Conservation (phyloP, 2,113 vertebrate species). For the Pseudonaja textilis region DNA sequence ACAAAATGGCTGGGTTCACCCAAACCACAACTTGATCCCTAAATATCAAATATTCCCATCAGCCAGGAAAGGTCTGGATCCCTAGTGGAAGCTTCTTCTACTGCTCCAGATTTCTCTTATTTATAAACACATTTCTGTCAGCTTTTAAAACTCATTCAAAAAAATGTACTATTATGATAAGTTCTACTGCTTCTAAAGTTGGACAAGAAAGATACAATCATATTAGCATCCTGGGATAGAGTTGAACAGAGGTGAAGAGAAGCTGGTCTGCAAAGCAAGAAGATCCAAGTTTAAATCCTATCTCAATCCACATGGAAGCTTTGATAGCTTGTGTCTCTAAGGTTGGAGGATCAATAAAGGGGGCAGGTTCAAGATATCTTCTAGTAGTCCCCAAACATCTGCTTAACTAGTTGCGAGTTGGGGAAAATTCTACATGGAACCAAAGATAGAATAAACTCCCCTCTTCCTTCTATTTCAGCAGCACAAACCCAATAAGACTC, state of each 20-base stretch:
- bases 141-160: background rate
- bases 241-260: background rate
- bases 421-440: background rate
- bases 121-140: background rate
- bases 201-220: background rate
- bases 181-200: background rate
- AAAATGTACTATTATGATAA: background rate
- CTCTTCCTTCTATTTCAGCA: background rate
- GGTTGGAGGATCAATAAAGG: background rate
- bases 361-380: background rate
- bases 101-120: background rate
- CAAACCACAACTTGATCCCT: background rate
- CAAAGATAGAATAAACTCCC: background rate
- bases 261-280: background rate
- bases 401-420: background rate
- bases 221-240: background rate
- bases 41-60: background rate
- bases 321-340: background rate
- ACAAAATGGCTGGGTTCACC: background rate
- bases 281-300: background rate
- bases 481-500: background rate
- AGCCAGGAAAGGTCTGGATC: background rate
- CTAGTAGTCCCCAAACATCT: background rate
- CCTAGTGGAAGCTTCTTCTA: background rate
- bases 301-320: background rate